Evolutionary conservation across 2,113 vertebrate species (phyloP).

Genomic region (Silurus glanis): DNA sequence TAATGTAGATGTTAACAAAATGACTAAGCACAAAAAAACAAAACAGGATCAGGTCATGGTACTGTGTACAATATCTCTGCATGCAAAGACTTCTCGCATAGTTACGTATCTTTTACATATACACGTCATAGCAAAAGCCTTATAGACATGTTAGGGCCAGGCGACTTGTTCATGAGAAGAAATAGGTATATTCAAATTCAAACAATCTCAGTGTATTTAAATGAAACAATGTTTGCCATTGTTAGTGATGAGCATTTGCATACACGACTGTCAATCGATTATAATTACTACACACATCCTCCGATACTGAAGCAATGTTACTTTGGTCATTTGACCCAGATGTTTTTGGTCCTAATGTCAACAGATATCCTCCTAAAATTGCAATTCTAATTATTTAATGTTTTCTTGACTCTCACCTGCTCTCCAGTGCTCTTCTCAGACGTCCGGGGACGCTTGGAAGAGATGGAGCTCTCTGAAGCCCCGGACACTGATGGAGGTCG

Average conservation of each 20-base stretch:
- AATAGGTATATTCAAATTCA: background rate
- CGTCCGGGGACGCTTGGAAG: constrained; percentile 87
- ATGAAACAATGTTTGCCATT: background rate
- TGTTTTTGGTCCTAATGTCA: background rate
- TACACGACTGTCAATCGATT: background rate
- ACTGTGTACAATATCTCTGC: background rate
- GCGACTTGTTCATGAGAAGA: background rate
- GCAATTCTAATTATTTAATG: background rate
- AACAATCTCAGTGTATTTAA: background rate
- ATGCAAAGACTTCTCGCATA: too few species aligned
- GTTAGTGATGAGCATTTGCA: background rate
- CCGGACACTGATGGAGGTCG: constrained; percentile 80
- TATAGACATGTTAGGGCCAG: background rate
- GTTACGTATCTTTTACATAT: too few species aligned
- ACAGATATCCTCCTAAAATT: background rate
- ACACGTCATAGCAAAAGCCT: background rate
- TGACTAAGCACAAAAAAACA: background rate
- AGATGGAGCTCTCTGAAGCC: constrained; percentile 80
- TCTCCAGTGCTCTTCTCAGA: constrained; percentile 86
- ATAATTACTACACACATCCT: background rate
- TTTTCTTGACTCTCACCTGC: constrained; percentile 79
- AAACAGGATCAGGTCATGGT: background rate
- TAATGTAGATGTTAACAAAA: background rate
- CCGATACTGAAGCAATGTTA: background rate
- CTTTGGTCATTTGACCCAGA: background rate